These are phyloP conservation scores for Brenthis daphne DNA, from an alignment of 2,888 invertebrate genomes.

Conservation along the genomic window DNA sequence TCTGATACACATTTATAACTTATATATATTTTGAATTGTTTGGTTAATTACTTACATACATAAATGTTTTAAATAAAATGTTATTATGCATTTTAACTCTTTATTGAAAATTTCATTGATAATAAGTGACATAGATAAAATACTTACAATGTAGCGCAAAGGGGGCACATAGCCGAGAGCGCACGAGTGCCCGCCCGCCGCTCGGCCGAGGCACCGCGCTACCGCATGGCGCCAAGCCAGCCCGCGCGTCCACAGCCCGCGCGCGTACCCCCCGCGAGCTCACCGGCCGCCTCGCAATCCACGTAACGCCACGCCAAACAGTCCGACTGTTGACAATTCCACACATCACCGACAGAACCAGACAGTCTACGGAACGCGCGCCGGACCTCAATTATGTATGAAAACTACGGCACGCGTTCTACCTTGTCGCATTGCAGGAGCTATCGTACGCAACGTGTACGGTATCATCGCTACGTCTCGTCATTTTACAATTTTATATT, in stretches of 20 bases:
- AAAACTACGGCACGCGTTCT: constrained; percentile 52
- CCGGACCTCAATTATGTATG: constrained; percentile 46
- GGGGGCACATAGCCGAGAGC: constrained; percentile 82
- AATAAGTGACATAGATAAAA: constrained; percentile 20
- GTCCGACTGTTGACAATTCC: constrained; percentile 76
- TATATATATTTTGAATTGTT: too few species aligned
- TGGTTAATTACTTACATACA: too few species aligned
- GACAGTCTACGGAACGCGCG: constrained; percentile 39
- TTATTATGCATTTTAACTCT: not conserved
- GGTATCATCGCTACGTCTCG: constrained; percentile 32
- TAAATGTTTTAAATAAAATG: too few species aligned
- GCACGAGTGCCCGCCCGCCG: constrained; percentile 72
- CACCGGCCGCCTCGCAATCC: constrained; percentile 50
- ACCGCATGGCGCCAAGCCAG: constrained; percentile 59
- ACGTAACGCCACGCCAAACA: constrained; percentile 69
- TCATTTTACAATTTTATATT: constrained; percentile 41
- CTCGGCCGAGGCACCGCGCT: constrained; percentile 75
- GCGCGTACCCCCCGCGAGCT: constrained; percentile 40
- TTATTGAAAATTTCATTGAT: not conserved
- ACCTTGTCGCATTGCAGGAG: constrained; percentile 77
- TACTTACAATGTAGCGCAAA: constrained; percentile 80
- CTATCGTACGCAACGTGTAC: constrained; percentile 41
- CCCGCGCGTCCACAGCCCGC: constrained; percentile 47
- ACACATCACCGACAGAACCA: constrained; percentile 48
- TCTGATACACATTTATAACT: too few species aligned